Percentiles rank a stretch among this genome's conserved stretches.
These are phyloP conservation scores for Limosa lapponica DNA, from an alignment of 2,797 vertebrate genomes.

Conservation along the genomic window DNA sequence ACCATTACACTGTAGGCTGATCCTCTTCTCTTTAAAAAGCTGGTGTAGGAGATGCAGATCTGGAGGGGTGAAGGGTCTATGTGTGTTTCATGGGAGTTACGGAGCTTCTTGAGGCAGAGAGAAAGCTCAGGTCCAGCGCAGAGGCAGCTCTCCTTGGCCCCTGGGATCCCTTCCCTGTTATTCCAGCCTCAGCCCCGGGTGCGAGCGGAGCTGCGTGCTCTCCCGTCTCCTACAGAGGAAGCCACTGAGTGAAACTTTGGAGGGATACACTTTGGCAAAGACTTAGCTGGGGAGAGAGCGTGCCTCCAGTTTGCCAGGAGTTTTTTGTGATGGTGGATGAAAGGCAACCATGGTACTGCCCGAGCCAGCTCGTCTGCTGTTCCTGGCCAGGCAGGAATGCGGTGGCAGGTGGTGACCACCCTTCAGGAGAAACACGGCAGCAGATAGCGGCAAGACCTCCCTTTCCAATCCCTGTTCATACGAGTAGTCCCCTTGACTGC, in stretches of 20 bases:
- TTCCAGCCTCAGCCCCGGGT: not conserved
- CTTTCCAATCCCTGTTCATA: not conserved
- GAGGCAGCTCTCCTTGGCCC: not conserved
- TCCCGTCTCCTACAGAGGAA: rapidly evolving
- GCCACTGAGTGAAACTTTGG: not conserved
- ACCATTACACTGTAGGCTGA: not conserved
- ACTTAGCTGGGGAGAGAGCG: not conserved
- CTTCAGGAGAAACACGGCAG: not conserved
- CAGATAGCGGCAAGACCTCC: not conserved
- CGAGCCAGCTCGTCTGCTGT: not conserved
- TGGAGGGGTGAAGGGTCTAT: not conserved
- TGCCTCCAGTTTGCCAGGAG: not conserved
- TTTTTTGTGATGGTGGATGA: not conserved
- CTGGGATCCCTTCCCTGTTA: rapidly evolving
- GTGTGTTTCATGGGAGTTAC: rapidly evolving
- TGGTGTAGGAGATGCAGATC: not conserved
- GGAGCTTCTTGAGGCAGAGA: not conserved
- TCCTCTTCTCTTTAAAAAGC: not conserved
- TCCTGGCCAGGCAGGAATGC: not conserved
- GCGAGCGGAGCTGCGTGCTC: rapidly evolving
- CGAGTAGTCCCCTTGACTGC: slow-evolving; percentile 2
- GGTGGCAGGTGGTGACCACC: not conserved
- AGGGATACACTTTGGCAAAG: not conserved
- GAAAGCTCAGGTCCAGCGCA: not conserved
- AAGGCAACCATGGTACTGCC: not conserved